Conservation (phyloP, 2,888 invertebrate species). For the Agonum fuliginosum region DNA sequence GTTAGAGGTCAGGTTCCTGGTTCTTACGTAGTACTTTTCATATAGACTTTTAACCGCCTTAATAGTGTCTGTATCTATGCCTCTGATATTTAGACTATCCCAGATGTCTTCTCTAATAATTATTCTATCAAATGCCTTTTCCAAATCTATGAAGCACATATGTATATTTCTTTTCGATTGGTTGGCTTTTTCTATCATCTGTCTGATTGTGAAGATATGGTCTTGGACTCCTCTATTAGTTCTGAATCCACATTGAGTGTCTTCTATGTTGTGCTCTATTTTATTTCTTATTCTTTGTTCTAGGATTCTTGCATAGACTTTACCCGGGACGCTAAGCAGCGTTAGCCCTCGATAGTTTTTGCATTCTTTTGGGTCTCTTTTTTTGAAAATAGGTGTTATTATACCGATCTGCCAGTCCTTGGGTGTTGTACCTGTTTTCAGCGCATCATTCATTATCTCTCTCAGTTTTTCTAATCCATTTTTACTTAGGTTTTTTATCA, state of each 20-base stretch:
- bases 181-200: conserved; percentile 18
- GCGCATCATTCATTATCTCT: background rate
- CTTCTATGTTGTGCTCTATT: conserved; percentile 16
- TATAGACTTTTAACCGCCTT: background rate
- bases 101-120: background rate
- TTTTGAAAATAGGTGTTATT: conserved; percentile 40
- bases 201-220: conserved; percentile 38
- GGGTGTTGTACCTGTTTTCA: conserved; percentile 18
- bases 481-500: background rate
- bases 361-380: conserved; percentile 25
- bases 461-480: background rate
- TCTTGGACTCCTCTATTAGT: conserved; percentile 24
- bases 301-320: conserved; percentile 30
- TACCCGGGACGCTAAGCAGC: conserved; percentile 12
- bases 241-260: conserved; percentile 51
- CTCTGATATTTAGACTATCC: background rate
- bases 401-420: conserved; percentile 56
- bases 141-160: conserved; percentile 35
- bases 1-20: background rate
- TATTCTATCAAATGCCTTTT: too few species aligned
- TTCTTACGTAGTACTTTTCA: background rate
- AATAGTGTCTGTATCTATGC: background rate
- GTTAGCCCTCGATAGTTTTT: conserved; percentile 44
- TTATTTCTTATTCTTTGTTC: conserved; percentile 10
- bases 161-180: conserved; percentile 15